Base-by-base conservation (phyloP, 2,888 invertebrate genomes). In the Cryptus armator region DNA sequence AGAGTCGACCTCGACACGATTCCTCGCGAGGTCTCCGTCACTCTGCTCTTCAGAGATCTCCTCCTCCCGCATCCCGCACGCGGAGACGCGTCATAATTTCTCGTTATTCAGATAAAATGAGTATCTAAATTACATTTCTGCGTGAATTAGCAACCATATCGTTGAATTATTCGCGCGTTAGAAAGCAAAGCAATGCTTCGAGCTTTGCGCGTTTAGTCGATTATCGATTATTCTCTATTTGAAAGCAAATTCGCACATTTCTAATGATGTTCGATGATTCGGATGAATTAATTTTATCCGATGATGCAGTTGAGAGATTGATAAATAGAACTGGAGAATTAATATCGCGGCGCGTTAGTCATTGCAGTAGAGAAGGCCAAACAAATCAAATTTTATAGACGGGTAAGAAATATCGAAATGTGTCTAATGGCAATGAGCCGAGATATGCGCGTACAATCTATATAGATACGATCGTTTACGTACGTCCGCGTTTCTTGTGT, bases 1-100 rank as follows among this genome's bases (percentile, higher is more conserved):
- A 83, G 85, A 85, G 77, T 78, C 86, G 83, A 86, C 86, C 86
- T 86, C 83, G 86, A 75, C 77, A 78, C 80, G 83, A 86, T 86
- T 82, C 78, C 51, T 62, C 71, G 48, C 86, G 83, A 86, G 86
- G 86, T 75, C 86, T 80, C 43, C 51, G 62, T 56, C 78, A 37
- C 64, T 74, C 48, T 16, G 5, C 59, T 12, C 64, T 59, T 66
- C 53, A 53, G 66, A 66, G 46, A 64, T 37, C 29, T 29, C 51
- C 37, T 9, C 37, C 37, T 24, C 24, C 24, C 24, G 24, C 24
- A 37, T 37, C 37, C 59, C 32, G 66, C 12, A 19, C n/a, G n/a
- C 37, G 37, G 19, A 56, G 24, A 43, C 64, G 48, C 51, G 43
- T 32, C n/a, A 37, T 75, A 16, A 14, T 64, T 64, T 32, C 16